A percentile compares a stretch with the other conserved stretches of the same genome.
Evolutionary conservation across 1,140 invertebrate species (phyloP).

Genomic region (Penaeus japonicus): DNA sequence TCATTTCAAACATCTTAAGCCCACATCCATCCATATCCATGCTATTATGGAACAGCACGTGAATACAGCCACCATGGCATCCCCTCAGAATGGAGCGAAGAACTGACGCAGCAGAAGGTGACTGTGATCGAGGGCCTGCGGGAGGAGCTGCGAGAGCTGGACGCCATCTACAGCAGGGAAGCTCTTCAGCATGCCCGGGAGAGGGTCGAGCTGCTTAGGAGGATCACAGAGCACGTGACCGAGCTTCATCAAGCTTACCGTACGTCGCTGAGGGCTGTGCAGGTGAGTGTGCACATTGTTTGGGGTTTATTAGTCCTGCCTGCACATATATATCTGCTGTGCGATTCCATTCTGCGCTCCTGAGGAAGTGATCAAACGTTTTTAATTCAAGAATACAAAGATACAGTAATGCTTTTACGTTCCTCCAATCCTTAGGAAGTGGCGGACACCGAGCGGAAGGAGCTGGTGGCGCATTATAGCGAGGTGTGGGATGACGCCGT

Average conservation of each 20-base stretch:
- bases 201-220: slow-evolving; percentile 31
- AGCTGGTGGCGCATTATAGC: slow-evolving; percentile 25
- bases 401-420: neutral
- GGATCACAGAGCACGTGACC: slow-evolving; percentile 52
- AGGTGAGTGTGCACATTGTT: slow-evolving; percentile 14
- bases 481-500: slow-evolving; percentile 39
- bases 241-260: slow-evolving; percentile 47
- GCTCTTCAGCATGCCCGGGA: slow-evolving; percentile 25
- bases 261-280: slow-evolving; percentile 17
- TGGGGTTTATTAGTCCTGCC: too few relatives aligned
- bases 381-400: neutral
- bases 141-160: slow-evolving; percentile 23
- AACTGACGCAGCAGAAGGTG: slow-evolving; percentile 26
- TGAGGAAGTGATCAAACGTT: too few relatives aligned
- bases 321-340: too few relatives aligned
- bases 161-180: slow-evolving; percentile 7
- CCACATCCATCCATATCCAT: too few relatives aligned
- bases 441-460: slow-evolving; percentile 24
- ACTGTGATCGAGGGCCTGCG: slow-evolving; percentile 21
- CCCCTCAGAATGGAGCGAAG: slow-evolving; percentile 38
- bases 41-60: too few relatives aligned
- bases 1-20: too few relatives aligned
- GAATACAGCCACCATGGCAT: neutral
- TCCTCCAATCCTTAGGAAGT: neutral
- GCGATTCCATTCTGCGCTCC: too few relatives aligned